Conservation (phyloP, 2,888 invertebrate genomes). For the Stegana nigrithorax region DNA sequence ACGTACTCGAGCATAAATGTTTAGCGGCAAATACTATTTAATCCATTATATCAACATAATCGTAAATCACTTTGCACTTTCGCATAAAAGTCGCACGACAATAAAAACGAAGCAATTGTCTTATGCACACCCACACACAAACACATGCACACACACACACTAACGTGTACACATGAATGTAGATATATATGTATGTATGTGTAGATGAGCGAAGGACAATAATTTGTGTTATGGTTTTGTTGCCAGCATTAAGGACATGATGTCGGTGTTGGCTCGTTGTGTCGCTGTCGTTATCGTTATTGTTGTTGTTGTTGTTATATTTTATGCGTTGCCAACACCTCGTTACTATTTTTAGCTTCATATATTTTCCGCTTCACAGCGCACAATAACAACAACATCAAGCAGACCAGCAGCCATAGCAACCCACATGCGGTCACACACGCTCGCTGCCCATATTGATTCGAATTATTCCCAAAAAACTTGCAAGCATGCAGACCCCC, state of each 20-base stretch:
- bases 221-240: background rate
- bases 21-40: slow-evolving; percentile 57
- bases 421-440: background rate
- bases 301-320: too few relatives aligned
- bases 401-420: too few relatives aligned
- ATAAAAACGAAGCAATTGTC: slow-evolving; percentile 52
- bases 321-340: too few relatives aligned
- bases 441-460: background rate
- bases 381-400: background rate
- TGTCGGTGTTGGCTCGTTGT: too few relatives aligned
- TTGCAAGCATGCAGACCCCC: too few relatives aligned
- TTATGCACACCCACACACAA: slow-evolving; percentile 42
- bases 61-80: slow-evolving; percentile 62
- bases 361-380: background rate
- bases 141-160: slow-evolving; percentile 2
- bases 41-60: slow-evolving; percentile 62
- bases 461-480: too few relatives aligned
- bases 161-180: background rate
- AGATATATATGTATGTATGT: background rate
- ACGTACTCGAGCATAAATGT: slow-evolving; percentile 59
- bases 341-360: background rate
- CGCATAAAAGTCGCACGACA: slow-evolving; percentile 53
- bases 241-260: too few relatives aligned
- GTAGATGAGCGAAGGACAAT: background rate
- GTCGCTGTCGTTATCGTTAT: too few relatives aligned